Evolutionary conservation across 1,140 invertebrate species (phyloP).

Genomic region (Meloidogyne floridensis): DNA sequence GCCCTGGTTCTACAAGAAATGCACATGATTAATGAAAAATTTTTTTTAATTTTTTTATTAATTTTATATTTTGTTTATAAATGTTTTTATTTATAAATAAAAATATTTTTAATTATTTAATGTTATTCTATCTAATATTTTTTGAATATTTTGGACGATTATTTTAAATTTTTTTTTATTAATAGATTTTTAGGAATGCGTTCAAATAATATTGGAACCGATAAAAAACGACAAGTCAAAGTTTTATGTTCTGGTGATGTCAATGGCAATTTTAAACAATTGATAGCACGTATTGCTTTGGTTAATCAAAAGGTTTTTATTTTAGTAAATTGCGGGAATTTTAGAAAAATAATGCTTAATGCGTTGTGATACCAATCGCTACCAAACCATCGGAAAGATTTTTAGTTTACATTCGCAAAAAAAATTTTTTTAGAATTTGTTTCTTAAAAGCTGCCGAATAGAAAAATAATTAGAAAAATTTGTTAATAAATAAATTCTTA

Average conservation of each 20-base stretch:
- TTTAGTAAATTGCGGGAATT: background rate
- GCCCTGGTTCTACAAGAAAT: slow-evolving; percentile 43
- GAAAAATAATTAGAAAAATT: no score
- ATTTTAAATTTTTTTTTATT: background rate
- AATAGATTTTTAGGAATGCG: background rate
- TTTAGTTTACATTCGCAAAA: no score
- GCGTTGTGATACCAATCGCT: no score
- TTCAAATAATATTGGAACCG: slow-evolving; percentile 12
- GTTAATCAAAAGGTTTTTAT: slow-evolving; percentile 81
- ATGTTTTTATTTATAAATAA: slow-evolving; percentile 23
- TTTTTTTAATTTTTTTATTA: background rate
- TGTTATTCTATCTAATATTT: background rate
- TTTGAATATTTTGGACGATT: slow-evolving; percentile 17
- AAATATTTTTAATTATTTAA: slow-evolving; percentile 12
- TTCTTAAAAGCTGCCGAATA: no score
- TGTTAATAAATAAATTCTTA: no score
- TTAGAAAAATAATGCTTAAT: no score
- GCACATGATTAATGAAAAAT: slow-evolving; percentile 43
- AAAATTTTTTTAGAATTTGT: no score
- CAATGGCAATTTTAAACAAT: slow-evolving; percentile 80
- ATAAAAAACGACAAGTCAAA: slow-evolving; percentile 46
- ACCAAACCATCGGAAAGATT: no score
- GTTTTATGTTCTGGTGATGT: slow-evolving; percentile 84
- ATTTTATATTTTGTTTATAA: background rate
- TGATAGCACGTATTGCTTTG: slow-evolving; percentile 79